A percentile compares a stretch with the other conserved stretches of the same genome.
Evolutionary conservation across 2,113 vertebrate species (phyloP).

Genomic region (Suricata suricatta): DNA sequence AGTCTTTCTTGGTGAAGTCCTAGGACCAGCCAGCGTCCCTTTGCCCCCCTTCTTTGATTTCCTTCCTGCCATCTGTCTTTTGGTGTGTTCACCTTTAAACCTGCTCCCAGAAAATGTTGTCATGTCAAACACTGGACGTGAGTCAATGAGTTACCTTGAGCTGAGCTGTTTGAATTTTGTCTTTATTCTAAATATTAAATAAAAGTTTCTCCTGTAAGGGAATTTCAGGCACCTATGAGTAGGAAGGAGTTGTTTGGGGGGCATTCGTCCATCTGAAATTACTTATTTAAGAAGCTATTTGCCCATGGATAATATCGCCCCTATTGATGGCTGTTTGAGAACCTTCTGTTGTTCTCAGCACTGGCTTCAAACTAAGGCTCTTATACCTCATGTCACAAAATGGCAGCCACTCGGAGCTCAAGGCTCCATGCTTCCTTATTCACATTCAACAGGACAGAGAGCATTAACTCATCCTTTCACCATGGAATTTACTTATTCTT

Average conservation of each 20-base stretch:
- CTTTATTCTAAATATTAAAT: background rate
- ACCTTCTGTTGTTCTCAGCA: background rate
- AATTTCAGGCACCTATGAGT: background rate
- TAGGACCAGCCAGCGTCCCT: background rate
- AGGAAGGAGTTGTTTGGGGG: background rate
- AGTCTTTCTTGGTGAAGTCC: background rate
- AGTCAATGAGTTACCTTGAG: background rate
- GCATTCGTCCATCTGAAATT: background rate
- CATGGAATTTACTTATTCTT: background rate
- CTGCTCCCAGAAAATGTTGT: background rate
- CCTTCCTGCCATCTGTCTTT: background rate
- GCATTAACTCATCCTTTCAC: background rate
- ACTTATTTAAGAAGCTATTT: background rate
- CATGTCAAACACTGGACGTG: background rate
- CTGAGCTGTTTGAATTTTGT: background rate
- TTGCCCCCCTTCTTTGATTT: background rate
- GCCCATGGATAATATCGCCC: background rate
- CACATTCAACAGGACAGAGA: background rate
- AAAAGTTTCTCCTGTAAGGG: background rate
- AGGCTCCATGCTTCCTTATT: background rate
- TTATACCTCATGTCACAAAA: background rate
- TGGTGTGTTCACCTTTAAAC: background rate
- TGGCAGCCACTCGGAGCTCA: background rate
- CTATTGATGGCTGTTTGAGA: background rate
- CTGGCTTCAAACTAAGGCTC: background rate